Conservation (phyloP, 2,888 invertebrate genomes). For the Phytoseiulus persimilis region DNA sequence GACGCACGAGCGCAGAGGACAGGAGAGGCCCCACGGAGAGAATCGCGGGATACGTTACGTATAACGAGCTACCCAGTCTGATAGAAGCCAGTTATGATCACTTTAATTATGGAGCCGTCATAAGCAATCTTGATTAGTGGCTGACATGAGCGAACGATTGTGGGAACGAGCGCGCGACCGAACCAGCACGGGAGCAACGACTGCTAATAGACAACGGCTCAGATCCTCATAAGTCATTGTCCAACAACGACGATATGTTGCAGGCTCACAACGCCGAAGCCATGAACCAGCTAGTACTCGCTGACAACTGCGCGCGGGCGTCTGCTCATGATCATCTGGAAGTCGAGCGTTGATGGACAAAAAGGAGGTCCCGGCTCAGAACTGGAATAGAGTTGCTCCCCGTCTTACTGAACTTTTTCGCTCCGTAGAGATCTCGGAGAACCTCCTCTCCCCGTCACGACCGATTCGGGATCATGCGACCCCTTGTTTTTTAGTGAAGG, state of each 20-base stretch:
- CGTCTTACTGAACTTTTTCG: no score
- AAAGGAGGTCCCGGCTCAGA: neutral
- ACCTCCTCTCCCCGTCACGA: neutral
- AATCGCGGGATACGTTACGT: neutral
- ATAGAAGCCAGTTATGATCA: slow-evolving; percentile 5
- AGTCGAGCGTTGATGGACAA: neutral
- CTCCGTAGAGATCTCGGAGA: no score
- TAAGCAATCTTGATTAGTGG: neutral
- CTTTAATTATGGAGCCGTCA: neutral
- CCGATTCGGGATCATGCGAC: neutral
- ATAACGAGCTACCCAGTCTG: neutral
- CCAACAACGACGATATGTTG: neutral
- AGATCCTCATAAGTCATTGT: neutral
- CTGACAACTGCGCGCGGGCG: neutral
- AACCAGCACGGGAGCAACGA: neutral
- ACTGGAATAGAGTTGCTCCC: neutral
- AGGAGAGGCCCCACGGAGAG: neutral
- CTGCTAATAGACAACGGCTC: neutral
- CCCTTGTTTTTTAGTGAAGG: neutral
- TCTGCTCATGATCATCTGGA: neutral
- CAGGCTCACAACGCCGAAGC: neutral
- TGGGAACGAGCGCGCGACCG: no score
- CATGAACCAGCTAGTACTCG: neutral
- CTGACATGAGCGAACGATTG: neutral
- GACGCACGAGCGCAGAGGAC: neutral